Percentiles rank a stretch among this genome's conserved stretches.
These are phyloP conservation scores for Poecilia wingei DNA, from an alignment of 2,797 vertebrate genomes.

Conservation along the genomic window DNA sequence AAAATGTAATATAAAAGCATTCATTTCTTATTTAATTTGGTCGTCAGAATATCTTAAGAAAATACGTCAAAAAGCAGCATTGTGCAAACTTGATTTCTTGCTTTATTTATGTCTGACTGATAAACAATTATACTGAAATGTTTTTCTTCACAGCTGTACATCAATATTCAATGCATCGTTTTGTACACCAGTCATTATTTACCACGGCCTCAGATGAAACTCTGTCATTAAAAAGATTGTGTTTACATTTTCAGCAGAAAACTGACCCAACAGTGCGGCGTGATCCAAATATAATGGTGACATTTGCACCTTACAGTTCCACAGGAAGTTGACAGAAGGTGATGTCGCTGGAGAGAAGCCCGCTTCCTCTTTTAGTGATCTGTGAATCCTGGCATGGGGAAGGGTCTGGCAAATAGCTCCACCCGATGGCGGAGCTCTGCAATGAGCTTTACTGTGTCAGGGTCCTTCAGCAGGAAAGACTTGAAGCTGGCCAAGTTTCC, in stretches of 20 bases:
- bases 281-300: not conserved
- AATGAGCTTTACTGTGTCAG: conserved; percentile 71
- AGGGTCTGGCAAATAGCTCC: conserved; percentile 86
- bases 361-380: conserved; percentile 45
- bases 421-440: conserved; percentile 81
- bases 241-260: not conserved
- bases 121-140: not conserved
- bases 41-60: not conserved
- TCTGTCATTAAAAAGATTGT: not conserved
- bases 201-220: not conserved
- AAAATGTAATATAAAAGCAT: no score
- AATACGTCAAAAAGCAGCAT: not conserved
- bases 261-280: not conserved
- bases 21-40: not conserved
- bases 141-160: not conserved
- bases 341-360: not conserved
- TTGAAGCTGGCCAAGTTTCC: conserved; percentile 86
- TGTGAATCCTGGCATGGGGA: conserved; percentile 88
- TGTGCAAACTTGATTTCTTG: not conserved
- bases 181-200: not conserved
- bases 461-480: conserved; percentile 81
- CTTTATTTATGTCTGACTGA: not conserved
- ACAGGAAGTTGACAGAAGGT: not conserved
- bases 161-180: not conserved
- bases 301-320: not conserved